Percentiles rank a stretch among this genome's conserved stretches.
Conservation (phyloP, 2,888 invertebrate species). For the Melanchra persicariae region DNA sequence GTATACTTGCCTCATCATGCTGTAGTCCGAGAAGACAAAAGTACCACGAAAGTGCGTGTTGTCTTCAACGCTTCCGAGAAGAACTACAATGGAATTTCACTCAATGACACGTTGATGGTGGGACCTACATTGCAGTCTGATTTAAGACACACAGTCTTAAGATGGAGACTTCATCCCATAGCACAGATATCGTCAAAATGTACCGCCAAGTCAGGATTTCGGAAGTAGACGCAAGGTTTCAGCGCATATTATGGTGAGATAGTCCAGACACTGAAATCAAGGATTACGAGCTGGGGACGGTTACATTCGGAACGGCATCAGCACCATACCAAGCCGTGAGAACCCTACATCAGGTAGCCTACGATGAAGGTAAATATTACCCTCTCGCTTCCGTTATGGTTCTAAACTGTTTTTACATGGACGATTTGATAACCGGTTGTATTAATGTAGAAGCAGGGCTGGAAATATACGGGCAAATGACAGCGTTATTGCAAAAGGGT, state of each 20-base stretch:
- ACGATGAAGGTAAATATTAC: slow-evolving; percentile 57
- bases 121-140: not conserved
- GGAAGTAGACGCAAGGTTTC: slow-evolving; percentile 11
- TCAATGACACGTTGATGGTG: not conserved
- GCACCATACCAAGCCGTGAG: slow-evolving; percentile 68
- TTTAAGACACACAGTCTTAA: too few species aligned
- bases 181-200: too few species aligned
- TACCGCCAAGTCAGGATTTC: not conserved
- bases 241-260: slow-evolving; percentile 22
- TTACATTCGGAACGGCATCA: slow-evolving; percentile 68
- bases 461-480: slow-evolving; percentile 26
- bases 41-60: not conserved
- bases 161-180: too few species aligned
- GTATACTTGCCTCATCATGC: too few species aligned
- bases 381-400: slow-evolving; percentile 60
- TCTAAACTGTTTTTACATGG: slow-evolving; percentile 35
- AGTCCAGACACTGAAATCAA: slow-evolving; percentile 27
- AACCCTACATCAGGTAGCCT: slow-evolving; percentile 64
- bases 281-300: slow-evolving; percentile 55
- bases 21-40: too few species aligned
- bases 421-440: slow-evolving; percentile 20
- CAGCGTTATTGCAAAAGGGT: slow-evolving; percentile 21
- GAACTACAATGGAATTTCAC: not conserved
- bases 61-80: not conserved
- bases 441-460: slow-evolving; percentile 6